Conservation (phyloP, 2,888 invertebrate species). For the Dasypogon diadema region DNA sequence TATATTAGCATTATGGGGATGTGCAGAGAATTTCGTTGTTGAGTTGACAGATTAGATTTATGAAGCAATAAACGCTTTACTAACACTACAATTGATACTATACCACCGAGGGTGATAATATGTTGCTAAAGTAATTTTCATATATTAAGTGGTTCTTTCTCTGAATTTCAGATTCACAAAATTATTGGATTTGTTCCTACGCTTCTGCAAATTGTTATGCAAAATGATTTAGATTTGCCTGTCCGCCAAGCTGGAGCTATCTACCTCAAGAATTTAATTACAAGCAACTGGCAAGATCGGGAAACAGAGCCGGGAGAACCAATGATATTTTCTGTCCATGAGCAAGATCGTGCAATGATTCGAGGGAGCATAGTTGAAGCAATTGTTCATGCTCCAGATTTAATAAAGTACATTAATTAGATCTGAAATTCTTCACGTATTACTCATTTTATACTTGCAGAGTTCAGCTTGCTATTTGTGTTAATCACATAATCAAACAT, state of each 20-base stretch:
- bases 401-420: constrained; percentile 74
- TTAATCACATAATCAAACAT: constrained; percentile 92
- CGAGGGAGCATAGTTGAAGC: constrained; percentile 96
- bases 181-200: constrained; percentile 97
- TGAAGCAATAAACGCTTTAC: no score
- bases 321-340: constrained; percentile 89
- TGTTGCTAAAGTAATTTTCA: no score
- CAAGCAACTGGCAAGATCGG: constrained; percentile 88
- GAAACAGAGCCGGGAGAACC: constrained; percentile 81
- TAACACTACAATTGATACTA: no score
- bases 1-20: no score
- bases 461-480: constrained; percentile 91
- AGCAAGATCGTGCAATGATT: constrained; percentile 95
- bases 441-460: constrained; percentile 67
- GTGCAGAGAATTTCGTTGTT: no score
- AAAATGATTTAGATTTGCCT: constrained; percentile 88
- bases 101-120: no score
- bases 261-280: constrained; percentile 94
- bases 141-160: no score
- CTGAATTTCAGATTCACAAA: constrained; percentile 80
- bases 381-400: constrained; percentile 90
- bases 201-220: constrained; percentile 93
- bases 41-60: no score
- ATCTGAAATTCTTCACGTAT: not conserved
- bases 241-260: constrained; percentile 96